Percentiles rank a stretch among this genome's conserved stretches.
Conservation (phyloP, 1,140 invertebrate species). For the Formica exsecta region DNA sequence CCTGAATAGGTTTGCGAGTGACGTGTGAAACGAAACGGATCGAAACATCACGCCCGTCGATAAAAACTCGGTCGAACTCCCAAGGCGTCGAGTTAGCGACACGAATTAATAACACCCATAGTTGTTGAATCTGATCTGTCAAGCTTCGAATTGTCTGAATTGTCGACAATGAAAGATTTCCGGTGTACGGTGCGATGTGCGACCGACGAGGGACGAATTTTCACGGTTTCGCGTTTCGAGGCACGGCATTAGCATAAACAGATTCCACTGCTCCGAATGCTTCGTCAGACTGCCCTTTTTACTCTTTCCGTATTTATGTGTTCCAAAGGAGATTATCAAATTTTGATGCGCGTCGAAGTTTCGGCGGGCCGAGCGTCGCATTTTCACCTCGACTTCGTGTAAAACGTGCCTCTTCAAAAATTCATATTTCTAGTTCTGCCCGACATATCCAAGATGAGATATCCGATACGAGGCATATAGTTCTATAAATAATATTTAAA, state of each 20-base stretch:
- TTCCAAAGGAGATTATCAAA: not conserved
- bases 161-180: constrained; percentile 77
- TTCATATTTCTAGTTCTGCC: not conserved
- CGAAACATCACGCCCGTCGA: constrained; percentile 36
- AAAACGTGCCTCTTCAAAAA: constrained; percentile 2
- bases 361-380: not conserved
- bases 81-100: constrained; percentile 47
- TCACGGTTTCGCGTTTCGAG: constrained; percentile 59
- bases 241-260: not conserved
- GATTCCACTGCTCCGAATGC: not conserved
- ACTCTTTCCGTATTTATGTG: not conserved
- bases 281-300: not conserved
- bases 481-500: not conserved
- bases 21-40: constrained; percentile 38
- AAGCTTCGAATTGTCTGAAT: constrained; percentile 75
- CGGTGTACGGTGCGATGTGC: constrained; percentile 59
- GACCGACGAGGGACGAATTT: constrained; percentile 46
- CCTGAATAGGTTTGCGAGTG: constrained; percentile 15
- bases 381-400: not conserved
- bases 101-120: constrained; percentile 60
- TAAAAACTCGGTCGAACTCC: constrained; percentile 63
- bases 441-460: not conserved
- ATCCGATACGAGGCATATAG: not conserved
- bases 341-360: not conserved
- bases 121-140: constrained; percentile 67